Conservation (phyloP, 2,113 vertebrate genomes). For the Conger conger region DNA sequence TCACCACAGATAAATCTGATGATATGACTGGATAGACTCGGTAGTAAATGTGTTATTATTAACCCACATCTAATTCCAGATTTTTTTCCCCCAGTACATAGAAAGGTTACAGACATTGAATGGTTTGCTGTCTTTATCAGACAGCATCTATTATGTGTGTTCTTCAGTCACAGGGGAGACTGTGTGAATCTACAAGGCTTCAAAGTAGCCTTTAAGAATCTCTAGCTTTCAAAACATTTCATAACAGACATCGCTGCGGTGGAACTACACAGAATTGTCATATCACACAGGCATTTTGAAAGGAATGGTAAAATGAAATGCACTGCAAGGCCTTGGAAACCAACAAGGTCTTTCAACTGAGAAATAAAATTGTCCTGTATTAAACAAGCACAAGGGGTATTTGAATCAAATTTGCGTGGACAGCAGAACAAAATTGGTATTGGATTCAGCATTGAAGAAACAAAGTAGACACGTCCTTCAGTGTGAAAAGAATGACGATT, state of each 20-base stretch:
- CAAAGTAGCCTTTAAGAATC: background rate
- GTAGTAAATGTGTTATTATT: constrained; percentile 34
- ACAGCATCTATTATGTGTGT: constrained; percentile 18
- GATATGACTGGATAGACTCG: constrained; percentile 25
- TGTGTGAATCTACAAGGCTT: constrained; percentile 14
- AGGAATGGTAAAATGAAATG: background rate
- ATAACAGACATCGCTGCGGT: background rate
- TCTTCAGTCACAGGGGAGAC: background rate
- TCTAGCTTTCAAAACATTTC: constrained; percentile 4
- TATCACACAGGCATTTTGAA: constrained; percentile 10
- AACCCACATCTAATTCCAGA: constrained; percentile 16
- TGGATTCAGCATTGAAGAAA: background rate
- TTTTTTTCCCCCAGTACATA: background rate
- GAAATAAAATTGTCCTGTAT: background rate
- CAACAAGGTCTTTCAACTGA: background rate
- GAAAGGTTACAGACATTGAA: background rate
- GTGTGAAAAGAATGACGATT: background rate
- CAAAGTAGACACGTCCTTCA: background rate
- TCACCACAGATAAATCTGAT: constrained; percentile 26
- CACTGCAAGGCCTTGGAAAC: background rate
- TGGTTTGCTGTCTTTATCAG: background rate
- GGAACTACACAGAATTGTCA: background rate
- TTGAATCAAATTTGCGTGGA: background rate
- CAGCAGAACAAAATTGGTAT: background rate
- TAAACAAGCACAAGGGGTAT: background rate